Evolutionary conservation across 2,113 vertebrate genomes (phyloP).

Genomic region (Cairina moschata): DNA sequence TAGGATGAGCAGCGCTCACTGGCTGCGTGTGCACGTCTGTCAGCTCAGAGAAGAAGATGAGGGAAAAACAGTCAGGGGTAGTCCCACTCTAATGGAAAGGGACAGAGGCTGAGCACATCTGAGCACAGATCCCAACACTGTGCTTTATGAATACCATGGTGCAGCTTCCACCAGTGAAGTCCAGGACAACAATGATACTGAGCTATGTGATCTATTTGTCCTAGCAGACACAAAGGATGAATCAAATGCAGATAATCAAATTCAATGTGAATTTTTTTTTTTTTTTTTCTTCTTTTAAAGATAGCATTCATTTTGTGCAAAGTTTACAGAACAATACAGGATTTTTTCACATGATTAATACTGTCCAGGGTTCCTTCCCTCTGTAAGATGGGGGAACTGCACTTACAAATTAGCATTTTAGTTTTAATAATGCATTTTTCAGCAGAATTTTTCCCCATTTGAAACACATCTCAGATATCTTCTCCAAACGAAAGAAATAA

Average conservation of each 20-base stretch:
- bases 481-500: not conserved
- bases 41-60: not conserved
- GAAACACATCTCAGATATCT: not conserved
- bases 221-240: not conserved
- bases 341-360: not conserved
- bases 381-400: not conserved
- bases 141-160: accelerated
- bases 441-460: not conserved
- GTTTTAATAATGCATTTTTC: not conserved
- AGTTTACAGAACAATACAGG: not conserved
- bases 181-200: accelerated
- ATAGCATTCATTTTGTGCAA: not conserved
- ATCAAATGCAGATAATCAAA: not conserved
- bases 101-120: not conserved
- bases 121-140: not conserved
- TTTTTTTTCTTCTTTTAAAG: not conserved
- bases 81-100: not conserved
- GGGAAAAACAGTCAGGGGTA: not conserved
- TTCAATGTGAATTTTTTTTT: not conserved
- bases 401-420: not conserved
- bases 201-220: not conserved
- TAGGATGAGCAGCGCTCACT: accelerated
- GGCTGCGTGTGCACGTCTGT: accelerated
- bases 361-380: not conserved
- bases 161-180: not conserved